These are phyloP conservation scores for Pissodes strobi DNA, from an alignment of 1,140 invertebrate species.

Conservation along the genomic window DNA sequence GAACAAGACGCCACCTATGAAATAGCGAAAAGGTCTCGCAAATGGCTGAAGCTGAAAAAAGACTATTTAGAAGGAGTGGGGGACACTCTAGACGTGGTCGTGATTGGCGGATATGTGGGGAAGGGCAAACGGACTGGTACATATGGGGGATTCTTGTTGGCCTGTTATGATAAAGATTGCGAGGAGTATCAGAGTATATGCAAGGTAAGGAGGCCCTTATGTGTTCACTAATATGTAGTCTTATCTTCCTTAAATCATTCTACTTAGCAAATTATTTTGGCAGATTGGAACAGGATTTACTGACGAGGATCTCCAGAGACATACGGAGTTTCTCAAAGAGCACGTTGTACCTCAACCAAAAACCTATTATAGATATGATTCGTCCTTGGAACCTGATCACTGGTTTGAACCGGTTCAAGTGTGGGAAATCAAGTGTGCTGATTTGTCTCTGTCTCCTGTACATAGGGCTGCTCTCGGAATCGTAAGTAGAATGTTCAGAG, in stretches of 20 bases:
- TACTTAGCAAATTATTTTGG: no score
- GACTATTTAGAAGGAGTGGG: constrained; percentile 96
- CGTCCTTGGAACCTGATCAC: constrained; percentile 80
- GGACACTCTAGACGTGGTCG: constrained; percentile 92
- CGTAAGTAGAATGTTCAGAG: no score
- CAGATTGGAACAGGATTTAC: constrained; percentile 97
- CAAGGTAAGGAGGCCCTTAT: constrained; percentile 79
- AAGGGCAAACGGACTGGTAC: constrained; percentile 92
- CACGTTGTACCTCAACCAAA: constrained; percentile 76
- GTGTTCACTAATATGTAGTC: no score
- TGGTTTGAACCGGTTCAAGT: constrained; percentile 94
- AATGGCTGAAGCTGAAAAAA: constrained; percentile 98
- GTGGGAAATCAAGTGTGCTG: constrained; percentile 99
- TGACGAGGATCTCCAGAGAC: constrained; percentile 84
- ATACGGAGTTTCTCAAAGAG: constrained; percentile 79
- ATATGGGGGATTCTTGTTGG: constrained; percentile 95
- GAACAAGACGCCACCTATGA: constrained; percentile 94
- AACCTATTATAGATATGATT: constrained; percentile 86
- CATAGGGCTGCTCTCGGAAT: constrained; percentile 89
- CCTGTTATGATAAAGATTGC: constrained; percentile 91
- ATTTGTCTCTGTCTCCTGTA: constrained; percentile 94
- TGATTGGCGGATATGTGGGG: constrained; percentile 93
- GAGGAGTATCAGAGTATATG: constrained; percentile 95
- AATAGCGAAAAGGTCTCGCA: constrained; percentile 94
- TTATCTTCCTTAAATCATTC: no score